Evolutionary conservation across 2,888 invertebrate species (phyloP), one percentile per base, ranked within the genome.

Genomic region (Aplocera efformata): DNA sequence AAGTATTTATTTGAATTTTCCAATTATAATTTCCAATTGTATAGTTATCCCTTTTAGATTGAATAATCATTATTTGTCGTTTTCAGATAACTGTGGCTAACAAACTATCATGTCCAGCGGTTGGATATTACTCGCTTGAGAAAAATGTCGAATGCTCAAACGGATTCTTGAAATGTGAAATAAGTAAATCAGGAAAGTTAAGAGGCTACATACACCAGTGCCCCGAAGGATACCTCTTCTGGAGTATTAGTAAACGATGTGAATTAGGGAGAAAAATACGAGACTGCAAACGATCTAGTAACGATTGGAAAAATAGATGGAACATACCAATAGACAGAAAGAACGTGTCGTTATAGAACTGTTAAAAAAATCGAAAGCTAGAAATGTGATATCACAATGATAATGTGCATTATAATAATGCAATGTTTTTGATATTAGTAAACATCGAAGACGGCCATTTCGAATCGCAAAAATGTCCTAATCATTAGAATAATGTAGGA

Each of bases 241-340:
- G 94, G 94, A 90, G 92, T 27, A 90, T 94, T 2, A 95, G 94
- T 57, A 91, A 92, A 72, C 89, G 93, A 63, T 96, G 95, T 67
- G 95, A 96, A 76, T 89, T 90, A 27, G 80, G 84, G 0, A 78
- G 85, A 28, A 90, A 90, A 63, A 75, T 94, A 32, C 86, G 89
- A 38, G 90, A 90, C 63, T 95, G 95, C 36, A 79, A 79, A 46
- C 72, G 75, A 32, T 71, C 82, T 9, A 59, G 61, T 11, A 79
- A 76, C 24, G 63, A 73, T 32, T 89, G 89, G 89, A 66, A 51
- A 24, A 82, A 75, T 34, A 76, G 90, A 70, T 88, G 90, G 85
- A 89, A 90, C 57, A 80, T 91, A 60, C 91, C 91, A 21, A 58
- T 89, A 5, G 91, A 91, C 64, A 84, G 67, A 50, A 67, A 67